Percentiles rank a stretch among this genome's conserved stretches.
These are phyloP conservation scores for Lytechinus variegatus DNA, from an alignment of 35 echinoderm and acorn worm genomes.

Conservation along the genomic window DNA sequence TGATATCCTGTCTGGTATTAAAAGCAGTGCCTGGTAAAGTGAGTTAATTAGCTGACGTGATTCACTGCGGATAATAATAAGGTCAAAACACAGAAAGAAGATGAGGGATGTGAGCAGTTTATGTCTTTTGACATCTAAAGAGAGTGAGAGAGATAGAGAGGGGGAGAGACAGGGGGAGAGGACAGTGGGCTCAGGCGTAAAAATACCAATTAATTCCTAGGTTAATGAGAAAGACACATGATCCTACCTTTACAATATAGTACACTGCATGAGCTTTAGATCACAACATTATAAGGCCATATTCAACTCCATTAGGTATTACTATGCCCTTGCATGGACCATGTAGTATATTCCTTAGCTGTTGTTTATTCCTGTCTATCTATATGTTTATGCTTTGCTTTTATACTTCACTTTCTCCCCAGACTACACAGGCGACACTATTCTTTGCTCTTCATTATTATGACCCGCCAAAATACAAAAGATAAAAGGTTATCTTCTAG, in stretches of 20 bases:
- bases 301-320: too few species aligned
- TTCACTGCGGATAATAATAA: conserved; percentile 22
- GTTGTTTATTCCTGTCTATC: neutral
- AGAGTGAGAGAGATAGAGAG: neutral
- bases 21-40: conserved; percentile 12
- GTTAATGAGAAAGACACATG: conserved; percentile 57
- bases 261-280: neutral
- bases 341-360: neutral
- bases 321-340: neutral
- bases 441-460: neutral
- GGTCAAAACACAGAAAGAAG: neutral
- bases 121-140: neutral
- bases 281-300: neutral
- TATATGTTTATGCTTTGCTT: neutral
- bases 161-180: neutral
- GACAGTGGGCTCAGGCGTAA: conserved; percentile 15
- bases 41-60: conserved; percentile 44
- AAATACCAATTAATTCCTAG: conserved; percentile 32
- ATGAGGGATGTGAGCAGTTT: neutral
- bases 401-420: neutral
- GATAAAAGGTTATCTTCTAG: neutral
- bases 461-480: neutral
- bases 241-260: neutral
- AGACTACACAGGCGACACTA: neutral
- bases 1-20: neutral